Conservation (phyloP, 2,113 vertebrate species). For the Ia io region DNA sequence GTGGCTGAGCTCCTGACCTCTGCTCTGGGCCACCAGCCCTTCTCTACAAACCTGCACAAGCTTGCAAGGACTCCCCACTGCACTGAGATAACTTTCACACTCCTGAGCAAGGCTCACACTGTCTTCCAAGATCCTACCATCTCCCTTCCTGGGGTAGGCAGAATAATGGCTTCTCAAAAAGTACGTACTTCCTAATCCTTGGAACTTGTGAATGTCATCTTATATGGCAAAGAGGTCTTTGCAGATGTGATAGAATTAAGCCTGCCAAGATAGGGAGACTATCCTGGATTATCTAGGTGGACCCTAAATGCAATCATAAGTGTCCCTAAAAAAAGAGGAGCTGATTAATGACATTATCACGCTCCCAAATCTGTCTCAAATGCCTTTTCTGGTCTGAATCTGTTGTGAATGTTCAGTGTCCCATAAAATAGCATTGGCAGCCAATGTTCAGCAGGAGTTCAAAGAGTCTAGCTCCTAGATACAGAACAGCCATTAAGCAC, state of each 20-base stretch:
- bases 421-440: background rate
- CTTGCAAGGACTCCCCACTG: background rate
- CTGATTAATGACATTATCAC: background rate
- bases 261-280: background rate
- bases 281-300: background rate
- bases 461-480: background rate
- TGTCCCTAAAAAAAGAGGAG: background rate
- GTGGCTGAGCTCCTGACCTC: background rate
- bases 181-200: background rate
- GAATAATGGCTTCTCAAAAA: background rate
- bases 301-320: background rate
- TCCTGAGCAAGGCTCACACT: background rate
- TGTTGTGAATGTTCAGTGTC: background rate
- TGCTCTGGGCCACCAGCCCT: background rate
- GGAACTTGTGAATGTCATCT: background rate
- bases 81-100: background rate
- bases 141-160: background rate
- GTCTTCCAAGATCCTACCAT: background rate
- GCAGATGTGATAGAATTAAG: background rate
- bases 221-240: background rate
- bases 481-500: background rate
- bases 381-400: background rate
- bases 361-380: background rate
- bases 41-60: background rate
- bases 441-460: background rate